Evolutionary conservation across 2,888 invertebrate genomes (phyloP).

Genomic region (Miltochrista miniata): DNA sequence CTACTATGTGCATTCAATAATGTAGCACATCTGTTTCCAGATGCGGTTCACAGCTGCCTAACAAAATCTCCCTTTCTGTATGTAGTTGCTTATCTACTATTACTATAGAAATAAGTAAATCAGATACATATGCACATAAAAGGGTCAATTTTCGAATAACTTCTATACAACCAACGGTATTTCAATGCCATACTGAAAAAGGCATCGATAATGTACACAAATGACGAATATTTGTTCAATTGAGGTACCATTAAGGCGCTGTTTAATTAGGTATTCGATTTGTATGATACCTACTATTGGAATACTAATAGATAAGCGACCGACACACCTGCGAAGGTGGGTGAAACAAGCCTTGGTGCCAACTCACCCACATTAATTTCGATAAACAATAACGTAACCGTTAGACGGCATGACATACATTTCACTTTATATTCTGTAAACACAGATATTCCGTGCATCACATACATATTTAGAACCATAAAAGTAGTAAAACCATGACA

Average conservation of each 20-base stretch:
- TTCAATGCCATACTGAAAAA: conserved; percentile 37
- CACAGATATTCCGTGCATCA: conserved; percentile 34
- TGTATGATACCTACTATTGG: conserved; percentile 29
- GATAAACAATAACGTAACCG: conserved; percentile 68
- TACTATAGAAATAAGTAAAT: no score
- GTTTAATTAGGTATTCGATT: conserved; percentile 42
- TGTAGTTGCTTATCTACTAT: no score
- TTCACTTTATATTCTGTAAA: conserved; percentile 49
- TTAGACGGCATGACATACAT: conserved; percentile 59
- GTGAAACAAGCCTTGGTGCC: conserved; percentile 54
- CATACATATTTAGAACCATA: conserved; percentile 16
- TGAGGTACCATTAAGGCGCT: conserved; percentile 50
- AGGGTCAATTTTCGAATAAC: conserved; percentile 21
- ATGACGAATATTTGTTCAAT: conserved; percentile 56
- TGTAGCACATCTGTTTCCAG: no score
- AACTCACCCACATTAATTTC: conserved; percentile 58
- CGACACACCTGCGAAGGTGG: conserved; percentile 67
- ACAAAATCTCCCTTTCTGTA: no score
- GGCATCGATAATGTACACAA: conserved; percentile 42
- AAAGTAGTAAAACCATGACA: conserved; percentile 17
- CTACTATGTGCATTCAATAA: no score
- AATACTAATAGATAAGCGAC: conserved; percentile 42
- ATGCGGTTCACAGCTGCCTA: no score
- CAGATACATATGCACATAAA: background rate
- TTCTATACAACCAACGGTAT: conserved; percentile 27